Base-by-base conservation (phyloP, 2,888 invertebrate genomes). In the Biston stratarius region DNA sequence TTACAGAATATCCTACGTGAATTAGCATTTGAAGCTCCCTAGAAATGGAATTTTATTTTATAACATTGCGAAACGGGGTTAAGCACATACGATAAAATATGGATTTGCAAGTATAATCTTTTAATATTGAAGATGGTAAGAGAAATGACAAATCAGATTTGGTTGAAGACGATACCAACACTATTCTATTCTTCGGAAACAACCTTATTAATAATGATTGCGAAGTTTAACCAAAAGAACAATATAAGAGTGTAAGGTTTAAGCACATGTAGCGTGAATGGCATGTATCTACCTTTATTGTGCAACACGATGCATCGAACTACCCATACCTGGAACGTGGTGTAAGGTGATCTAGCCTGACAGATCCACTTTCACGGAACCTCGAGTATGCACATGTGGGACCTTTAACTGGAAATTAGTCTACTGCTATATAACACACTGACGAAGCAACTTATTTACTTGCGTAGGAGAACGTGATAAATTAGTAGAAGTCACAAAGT, bases 271-370 rank as follows among this genome's bases (percentile, higher is more conserved):
- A 69, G 55, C 65, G 58, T 74, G 63, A 71, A 76, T 74, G 72
- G 70, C 64, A 71, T 47, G 67, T 59, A 60, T 73, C 1, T 24
- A 24, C 1, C 24, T 24, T 24, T 24, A 78, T 77, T 81, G 77
- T 81, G 82, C 75, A 82, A 83, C 69, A 53, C 69, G 77, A 81
- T 64, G 74, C 75, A 76, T 64, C 72, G 71, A 73, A 75, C 74
- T 73, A 74, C 72, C 78, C 74, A 77, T 86, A 83, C 82, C 69
- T 73, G 79, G 88, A 87, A 87, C 72, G 33, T 61, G 57, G 65
- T 67, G 80, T 79, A 81, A 82, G 74, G 71, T 69, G 74, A 72
- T 71, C 65, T 71, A 81, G 73, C 74, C 68, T 74, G 68, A 72
- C 71, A 71, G 76, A 78, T 85, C 77, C 69, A 76, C 77, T 83